A percentile compares a stretch with the other conserved stretches of the same genome.
phyloP scores from a whole-genome alignment of 1,140 invertebrate genomes.

The Drosophila pachea region DNA sequence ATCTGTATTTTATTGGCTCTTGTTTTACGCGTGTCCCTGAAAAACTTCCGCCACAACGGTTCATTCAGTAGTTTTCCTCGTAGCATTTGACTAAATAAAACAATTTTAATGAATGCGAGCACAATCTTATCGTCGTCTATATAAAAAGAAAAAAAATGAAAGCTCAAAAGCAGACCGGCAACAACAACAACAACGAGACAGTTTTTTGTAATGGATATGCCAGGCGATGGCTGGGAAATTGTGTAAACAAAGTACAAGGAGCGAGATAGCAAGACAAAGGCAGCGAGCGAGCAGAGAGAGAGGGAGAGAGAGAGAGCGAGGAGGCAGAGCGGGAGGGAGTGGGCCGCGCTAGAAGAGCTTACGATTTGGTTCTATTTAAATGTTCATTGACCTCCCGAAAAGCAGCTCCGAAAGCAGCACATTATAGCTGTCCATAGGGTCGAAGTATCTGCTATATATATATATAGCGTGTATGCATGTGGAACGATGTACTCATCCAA shows the following conservation, averaged over 20 bases:
- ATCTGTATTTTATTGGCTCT: constrained; percentile 23
- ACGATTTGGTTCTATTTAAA: constrained; percentile 62
- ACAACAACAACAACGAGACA: constrained; percentile 3
- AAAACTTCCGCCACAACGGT: constrained; percentile 29
- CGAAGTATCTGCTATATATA: not conserved
- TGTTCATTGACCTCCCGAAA: constrained; percentile 61
- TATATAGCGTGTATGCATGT: not conserved
- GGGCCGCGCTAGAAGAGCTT: constrained; percentile 46
- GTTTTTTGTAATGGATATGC: constrained; percentile 40
- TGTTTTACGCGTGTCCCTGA: constrained; percentile 22
- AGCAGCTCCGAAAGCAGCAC: constrained; percentile 13
- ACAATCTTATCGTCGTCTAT: constrained; percentile 27
- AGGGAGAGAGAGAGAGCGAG: not conserved
- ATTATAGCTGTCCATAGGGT: constrained; percentile 5
- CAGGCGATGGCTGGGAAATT: constrained; percentile 38
- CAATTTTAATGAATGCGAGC: constrained; percentile 12
- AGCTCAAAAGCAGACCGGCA: constrained; percentile 5
- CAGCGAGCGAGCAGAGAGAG: not conserved
- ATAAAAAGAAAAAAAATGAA: constrained; percentile 10
- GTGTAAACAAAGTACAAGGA: constrained; percentile 42
- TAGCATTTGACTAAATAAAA: constrained; percentile 1
- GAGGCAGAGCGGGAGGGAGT: not conserved
- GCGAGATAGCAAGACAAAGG: no score
- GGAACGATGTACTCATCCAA: no score
- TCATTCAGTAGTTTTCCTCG: constrained; percentile 28